phyloP scores from a whole-genome alignment of 2,888 invertebrate genomes.

The Nasonovia ribisnigri region DNA sequence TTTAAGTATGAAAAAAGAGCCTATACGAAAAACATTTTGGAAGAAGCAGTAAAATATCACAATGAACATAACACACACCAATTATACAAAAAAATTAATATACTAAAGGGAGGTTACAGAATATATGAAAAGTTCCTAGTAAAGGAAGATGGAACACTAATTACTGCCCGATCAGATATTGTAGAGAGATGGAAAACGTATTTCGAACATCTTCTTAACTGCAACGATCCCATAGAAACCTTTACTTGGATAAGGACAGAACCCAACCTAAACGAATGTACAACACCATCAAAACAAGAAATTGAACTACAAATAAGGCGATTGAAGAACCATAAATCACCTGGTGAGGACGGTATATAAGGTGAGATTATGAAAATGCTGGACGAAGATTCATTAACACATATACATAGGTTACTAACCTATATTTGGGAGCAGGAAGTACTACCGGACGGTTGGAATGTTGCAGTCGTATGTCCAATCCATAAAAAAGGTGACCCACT shows the following conservation, averaged over 20 bases:
- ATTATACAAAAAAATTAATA: slow-evolving; percentile 37
- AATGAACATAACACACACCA: background rate
- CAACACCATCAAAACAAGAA: slow-evolving; percentile 39
- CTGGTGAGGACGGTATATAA: slow-evolving; percentile 28
- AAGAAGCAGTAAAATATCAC: slow-evolving; percentile 21
- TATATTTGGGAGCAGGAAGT: slow-evolving; percentile 17
- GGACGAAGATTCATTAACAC: background rate
- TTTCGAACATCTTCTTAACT: slow-evolving; percentile 15
- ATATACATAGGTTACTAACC: slow-evolving; percentile 28
- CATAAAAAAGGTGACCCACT: slow-evolving; percentile 4
- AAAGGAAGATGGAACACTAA: slow-evolving; percentile 40
- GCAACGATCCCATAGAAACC: slow-evolving; percentile 2
- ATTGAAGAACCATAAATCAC: slow-evolving; percentile 25
- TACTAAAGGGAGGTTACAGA: slow-evolving; percentile 12
- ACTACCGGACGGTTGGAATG: slow-evolving; percentile 30
- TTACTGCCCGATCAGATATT: slow-evolving; percentile 30
- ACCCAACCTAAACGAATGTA: slow-evolving; percentile 21
- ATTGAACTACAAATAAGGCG: slow-evolving; percentile 30
- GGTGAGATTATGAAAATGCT: slow-evolving; percentile 39
- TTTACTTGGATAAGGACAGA: slow-evolving; percentile 20
- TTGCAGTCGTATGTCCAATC: slow-evolving; percentile 17
- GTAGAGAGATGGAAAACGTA: slow-evolving; percentile 9
- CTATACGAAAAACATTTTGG: slow-evolving; percentile 26
- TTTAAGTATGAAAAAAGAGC: slow-evolving; percentile 24
- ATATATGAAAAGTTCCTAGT: slow-evolving; percentile 40